phyloP scores from a whole-genome alignment of 2,113 vertebrate species.

The rat (Rattus norvegicus) region DNA sequence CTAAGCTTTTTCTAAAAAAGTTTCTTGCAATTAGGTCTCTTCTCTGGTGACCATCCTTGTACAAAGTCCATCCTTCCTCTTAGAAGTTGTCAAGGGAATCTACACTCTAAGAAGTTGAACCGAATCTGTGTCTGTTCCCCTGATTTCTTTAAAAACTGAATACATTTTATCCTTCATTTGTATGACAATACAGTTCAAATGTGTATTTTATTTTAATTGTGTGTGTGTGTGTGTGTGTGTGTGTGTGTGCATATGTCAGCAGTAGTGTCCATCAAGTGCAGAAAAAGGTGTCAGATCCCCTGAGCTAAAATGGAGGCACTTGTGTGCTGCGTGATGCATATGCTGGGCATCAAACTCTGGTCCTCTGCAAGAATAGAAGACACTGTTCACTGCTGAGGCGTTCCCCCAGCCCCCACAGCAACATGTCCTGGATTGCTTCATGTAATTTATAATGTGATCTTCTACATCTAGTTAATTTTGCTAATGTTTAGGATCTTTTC shows the following conservation, averaged over 20 bases:
- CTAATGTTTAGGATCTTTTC: neutral
- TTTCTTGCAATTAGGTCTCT: neutral
- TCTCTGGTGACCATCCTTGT: neutral
- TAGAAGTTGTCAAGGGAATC: neutral
- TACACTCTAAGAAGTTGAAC: neutral
- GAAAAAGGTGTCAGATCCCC: neutral
- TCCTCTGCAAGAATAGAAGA: neutral
- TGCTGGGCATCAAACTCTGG: neutral
- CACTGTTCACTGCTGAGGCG: too few relatives aligned
- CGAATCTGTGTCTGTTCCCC: neutral
- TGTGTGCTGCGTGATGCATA: neutral
- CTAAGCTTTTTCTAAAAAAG: neutral
- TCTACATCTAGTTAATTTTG: neutral
- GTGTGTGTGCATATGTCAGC: neutral
- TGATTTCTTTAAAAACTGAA: slow-evolving; percentile 37
- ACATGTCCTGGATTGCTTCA: neutral
- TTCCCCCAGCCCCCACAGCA: neutral
- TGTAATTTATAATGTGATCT: neutral
- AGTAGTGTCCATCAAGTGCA: neutral
- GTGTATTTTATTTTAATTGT: neutral
- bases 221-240: neutral
- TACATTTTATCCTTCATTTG: slow-evolving; percentile 14
- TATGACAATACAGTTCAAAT: neutral
- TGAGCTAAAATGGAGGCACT: neutral
- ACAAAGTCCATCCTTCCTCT: neutral